Percentiles rank a stretch among this genome's conserved stretches.
phyloP scores from a whole-genome alignment of 2,113 vertebrate genomes.

The Terrapene triunguis region DNA sequence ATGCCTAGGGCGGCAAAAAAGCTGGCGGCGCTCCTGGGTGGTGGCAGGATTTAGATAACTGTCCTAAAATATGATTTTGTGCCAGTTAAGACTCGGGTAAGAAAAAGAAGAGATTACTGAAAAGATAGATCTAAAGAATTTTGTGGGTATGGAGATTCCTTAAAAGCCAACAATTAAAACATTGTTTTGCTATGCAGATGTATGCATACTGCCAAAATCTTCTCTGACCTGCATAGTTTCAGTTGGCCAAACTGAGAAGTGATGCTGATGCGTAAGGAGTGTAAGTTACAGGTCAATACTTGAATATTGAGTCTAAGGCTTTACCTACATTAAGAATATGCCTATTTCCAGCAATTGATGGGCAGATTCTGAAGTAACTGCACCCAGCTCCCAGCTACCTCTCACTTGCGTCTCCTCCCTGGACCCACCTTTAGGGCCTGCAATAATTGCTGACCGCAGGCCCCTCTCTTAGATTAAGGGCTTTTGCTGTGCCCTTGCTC shows the following conservation, averaged over 20 bases:
- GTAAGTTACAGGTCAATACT: background rate
- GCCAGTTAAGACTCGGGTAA: background rate
- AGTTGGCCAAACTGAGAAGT: background rate
- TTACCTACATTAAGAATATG: background rate
- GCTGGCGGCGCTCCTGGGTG: background rate
- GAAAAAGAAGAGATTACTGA: background rate
- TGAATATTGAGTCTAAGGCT: background rate
- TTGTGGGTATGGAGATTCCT: background rate
- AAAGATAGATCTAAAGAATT: background rate
- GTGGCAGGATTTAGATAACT: background rate
- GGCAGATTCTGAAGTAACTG: background rate
- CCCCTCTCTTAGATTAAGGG: too few species aligned
- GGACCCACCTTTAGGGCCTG: too few species aligned
- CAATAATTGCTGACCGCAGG: too few species aligned
- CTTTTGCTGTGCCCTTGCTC: too few species aligned
- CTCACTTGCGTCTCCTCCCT: too few species aligned
- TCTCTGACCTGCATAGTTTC: background rate
- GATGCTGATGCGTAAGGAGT: rapidly evolving
- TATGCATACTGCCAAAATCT: background rate
- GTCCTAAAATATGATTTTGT: slow-evolving; percentile 1
- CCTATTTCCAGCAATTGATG: background rate
- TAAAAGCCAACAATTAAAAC: background rate
- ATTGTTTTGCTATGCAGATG: background rate
- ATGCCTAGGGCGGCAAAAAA: too few species aligned
- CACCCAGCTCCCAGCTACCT: too few species aligned